A percentile compares a stretch with the other conserved stretches of the same genome.
These are phyloP conservation scores for Clusia tigrina DNA, from an alignment of 2,888 invertebrate genomes.

Conservation along the genomic window DNA sequence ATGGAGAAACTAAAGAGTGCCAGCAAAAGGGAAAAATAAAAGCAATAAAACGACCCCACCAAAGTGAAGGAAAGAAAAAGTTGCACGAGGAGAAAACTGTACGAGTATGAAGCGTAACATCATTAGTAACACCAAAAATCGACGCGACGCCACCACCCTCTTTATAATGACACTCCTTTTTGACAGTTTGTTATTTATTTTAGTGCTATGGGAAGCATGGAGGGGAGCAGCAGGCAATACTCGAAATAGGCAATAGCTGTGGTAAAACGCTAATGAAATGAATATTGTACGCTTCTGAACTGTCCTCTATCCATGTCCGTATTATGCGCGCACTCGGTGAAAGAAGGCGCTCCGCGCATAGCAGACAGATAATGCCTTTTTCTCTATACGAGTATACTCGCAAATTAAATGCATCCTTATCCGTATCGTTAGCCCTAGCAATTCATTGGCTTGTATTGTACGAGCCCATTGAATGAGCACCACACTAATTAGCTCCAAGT, in stretches of 20 bases:
- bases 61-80: too few relatives aligned
- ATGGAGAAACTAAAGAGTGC: too few relatives aligned
- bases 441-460: constrained; percentile 16
- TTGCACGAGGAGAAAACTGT: too few relatives aligned
- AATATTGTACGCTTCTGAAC: neutral
- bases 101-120: neutral
- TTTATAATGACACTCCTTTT: constrained; percentile 6
- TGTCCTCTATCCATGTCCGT: neutral
- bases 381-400: constrained; percentile 11
- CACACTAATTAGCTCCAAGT: constrained; percentile 34
- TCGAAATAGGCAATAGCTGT: neutral
- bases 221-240: neutral
- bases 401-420: constrained; percentile 18
- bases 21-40: too few relatives aligned
- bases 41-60: too few relatives aligned
- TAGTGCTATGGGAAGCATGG: neutral
- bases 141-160: neutral
- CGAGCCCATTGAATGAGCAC: too few relatives aligned
- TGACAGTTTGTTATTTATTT: constrained; percentile 7
- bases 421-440: constrained; percentile 12
- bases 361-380: neutral
- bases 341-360: neutral
- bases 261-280: neutral
- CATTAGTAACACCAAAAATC: neutral
- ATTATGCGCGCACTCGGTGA: too few relatives aligned